Base-by-base conservation (phyloP, 2,797 vertebrate genomes). In the Thalassophryne amazonica region DNA sequence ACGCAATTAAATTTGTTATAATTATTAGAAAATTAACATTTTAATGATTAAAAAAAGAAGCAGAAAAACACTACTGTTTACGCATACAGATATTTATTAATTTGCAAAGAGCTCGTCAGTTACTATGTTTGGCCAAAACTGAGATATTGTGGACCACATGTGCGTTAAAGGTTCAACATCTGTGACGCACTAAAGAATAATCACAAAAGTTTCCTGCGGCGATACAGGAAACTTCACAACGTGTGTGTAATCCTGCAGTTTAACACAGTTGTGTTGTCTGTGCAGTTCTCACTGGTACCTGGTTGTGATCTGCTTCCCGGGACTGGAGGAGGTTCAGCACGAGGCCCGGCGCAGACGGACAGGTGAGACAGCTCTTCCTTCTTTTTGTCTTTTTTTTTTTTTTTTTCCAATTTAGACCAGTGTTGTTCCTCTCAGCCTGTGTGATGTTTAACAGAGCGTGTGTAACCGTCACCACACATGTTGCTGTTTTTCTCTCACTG, bases 211-310 rank as follows among this genome's bases (percentile, higher is more conserved):
- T n/a, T n/a, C n/a, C n/a, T n/a, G n/a, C n/a, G n/a, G n/a, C n/a
- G n/a, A n/a, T n/a, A n/a, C n/a, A n/a, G n/a, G n/a, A 2, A 13
- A 19, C 5, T 30, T 12, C 2, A 12, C 9, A 17, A 4, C 5
- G 7, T 24, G 9, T 17, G n/a, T n/a, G n/a, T n/a, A n/a, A n/a
- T 24, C 15, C 3, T 8, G 8, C 21, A 9, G 4, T 18, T 33
- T 7, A 9, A 20, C 9, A 18, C 7, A 3, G 6, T 4, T 14
- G 16, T 9, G 2, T n/a, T 24, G 9, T 14, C n/a, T 52, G 8
- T 57, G 2, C 79, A 98, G 96, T 64, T 92, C 93, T 70, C 96
- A 98, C 76, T 98, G 96, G 96, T 99, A 92, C 76, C 89, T 98
- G 60, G 94, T 92, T 66, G 89, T 99, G 58, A 92, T 99, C 56